Conservation (phyloP, 2,113 vertebrate species). For the Egretta garzetta region DNA sequence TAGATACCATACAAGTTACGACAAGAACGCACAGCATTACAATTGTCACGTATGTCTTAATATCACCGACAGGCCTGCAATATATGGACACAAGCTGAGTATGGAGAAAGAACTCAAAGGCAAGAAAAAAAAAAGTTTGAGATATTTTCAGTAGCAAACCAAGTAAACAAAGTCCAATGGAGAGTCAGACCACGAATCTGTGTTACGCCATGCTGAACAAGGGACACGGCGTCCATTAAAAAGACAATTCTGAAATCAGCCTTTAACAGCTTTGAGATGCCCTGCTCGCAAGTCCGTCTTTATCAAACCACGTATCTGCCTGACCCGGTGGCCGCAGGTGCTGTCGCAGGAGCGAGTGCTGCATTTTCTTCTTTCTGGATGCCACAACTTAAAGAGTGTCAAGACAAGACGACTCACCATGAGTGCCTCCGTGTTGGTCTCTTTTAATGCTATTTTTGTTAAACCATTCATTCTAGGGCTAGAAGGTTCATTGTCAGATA, state of each 20-base stretch:
- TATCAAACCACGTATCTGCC: neutral
- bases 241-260: neutral
- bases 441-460: constrained; percentile 77
- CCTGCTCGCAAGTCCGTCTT: neutral
- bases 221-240: rapidly evolving
- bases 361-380: neutral
- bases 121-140: neutral
- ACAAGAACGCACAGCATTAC: neutral
- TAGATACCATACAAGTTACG: neutral
- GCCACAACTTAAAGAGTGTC: neutral
- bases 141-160: neutral
- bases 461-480: constrained; percentile 92
- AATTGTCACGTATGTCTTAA: neutral
- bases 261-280: neutral
- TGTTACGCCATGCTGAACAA: neutral
- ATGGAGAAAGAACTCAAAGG: neutral
- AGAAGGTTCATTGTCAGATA: constrained; percentile 91
- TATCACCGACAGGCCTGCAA: neutral
- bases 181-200: too few species aligned
- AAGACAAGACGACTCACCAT: constrained; percentile 79
- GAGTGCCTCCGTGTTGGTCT: constrained; percentile 87
- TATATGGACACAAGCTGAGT: neutral
- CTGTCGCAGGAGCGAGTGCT: neutral
- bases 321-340: neutral
- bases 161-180: neutral